Conservation (phyloP, 2,888 invertebrate species). For the Zhengitettix transpicula region DNA sequence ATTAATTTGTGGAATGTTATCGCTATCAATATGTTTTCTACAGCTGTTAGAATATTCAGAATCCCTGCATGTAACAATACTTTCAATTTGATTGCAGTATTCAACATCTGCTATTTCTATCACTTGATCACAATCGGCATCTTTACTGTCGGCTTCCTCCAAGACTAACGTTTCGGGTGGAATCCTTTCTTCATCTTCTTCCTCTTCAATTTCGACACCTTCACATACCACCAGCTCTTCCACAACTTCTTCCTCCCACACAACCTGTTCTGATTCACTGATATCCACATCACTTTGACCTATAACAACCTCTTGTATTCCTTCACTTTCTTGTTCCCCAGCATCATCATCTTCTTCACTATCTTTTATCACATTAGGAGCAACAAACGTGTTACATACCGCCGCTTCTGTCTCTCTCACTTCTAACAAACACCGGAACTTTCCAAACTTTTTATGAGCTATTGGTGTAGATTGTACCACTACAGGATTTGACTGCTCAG, state of each 20-base stretch:
- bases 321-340: neutral
- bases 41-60: neutral
- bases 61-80: constrained; percentile 4
- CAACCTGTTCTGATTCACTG: constrained; percentile 6
- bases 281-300: constrained; percentile 6
- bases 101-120: constrained; percentile 3
- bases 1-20: too few species aligned
- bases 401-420: constrained; percentile 4
- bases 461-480: neutral
- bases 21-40: too few species aligned
- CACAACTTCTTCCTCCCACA: constrained; percentile 23
- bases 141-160: constrained; percentile 13
- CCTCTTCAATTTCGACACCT: constrained; percentile 22
- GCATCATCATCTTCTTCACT: neutral
- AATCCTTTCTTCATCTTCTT: constrained; percentile 5
- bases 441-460: constrained; percentile 37
- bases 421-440: constrained; percentile 34
- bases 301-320: neutral
- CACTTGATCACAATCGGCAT: constrained; percentile 5
- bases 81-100: neutral
- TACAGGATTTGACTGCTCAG: constrained; percentile 3
- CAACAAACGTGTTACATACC: neutral
- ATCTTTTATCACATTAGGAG: neutral
- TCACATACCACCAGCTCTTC: constrained; percentile 27
- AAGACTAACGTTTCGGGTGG: constrained; percentile 12